phyloP scores from a whole-genome alignment of 2,797 vertebrate genomes.

The Falco columbarius region DNA sequence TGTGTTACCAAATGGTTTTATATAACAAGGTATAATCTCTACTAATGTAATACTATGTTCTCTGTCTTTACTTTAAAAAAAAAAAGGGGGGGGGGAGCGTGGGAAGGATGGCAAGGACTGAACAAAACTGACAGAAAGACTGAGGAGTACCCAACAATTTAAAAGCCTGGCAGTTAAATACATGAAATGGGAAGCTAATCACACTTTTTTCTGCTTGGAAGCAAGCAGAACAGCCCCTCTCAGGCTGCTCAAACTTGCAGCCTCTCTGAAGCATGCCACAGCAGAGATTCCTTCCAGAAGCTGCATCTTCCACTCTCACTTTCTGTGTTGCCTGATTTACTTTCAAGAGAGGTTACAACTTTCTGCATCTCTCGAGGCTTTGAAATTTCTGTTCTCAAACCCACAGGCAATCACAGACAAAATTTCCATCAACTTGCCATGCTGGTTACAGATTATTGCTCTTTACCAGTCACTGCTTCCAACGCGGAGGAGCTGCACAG shows the following conservation, averaged over 20 bases:
- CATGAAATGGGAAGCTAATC: background rate
- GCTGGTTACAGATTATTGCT: background rate
- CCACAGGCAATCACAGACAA: constrained; percentile 19
- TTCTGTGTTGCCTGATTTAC: constrained; percentile 15
- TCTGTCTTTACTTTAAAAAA: background rate
- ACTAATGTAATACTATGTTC: background rate
- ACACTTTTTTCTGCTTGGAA: background rate
- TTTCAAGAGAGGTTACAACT: constrained; percentile 43
- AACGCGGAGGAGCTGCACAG: fast-evolving
- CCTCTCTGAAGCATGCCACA: background rate
- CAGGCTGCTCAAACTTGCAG: background rate
- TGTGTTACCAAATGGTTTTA: background rate
- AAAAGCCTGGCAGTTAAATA: background rate
- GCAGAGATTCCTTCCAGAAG: constrained; percentile 3
- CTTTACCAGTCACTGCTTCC: background rate
- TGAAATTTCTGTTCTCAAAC: constrained; percentile 44
- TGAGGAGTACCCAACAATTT: background rate
- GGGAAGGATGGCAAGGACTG: background rate
- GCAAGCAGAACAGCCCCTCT: background rate
- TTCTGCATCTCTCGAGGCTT: constrained; percentile 13
- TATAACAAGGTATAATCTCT: background rate
- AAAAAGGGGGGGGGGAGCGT: fast-evolving
- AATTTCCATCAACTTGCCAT: background rate
- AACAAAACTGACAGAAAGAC: background rate
- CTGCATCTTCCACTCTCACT: background rate